Base-by-base conservation (phyloP, 2,797 vertebrate species). In the Acipenser transmontanus region DNA sequence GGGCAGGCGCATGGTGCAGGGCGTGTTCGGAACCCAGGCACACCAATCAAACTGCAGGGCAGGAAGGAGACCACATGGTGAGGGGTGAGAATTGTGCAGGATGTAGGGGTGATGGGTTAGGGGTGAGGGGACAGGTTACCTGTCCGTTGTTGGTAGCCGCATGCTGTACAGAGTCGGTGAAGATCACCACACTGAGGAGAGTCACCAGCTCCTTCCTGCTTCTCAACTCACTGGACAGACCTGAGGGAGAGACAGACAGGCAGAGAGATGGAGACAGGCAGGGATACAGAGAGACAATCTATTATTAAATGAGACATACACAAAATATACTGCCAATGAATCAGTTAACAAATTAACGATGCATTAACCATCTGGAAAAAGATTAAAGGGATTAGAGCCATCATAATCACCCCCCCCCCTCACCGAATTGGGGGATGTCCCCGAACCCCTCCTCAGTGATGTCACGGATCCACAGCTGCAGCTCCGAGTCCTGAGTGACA, bases 1-100 rank as follows among this genome's bases (percentile, higher is more conserved):
- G 0, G 91, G 89, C 5, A 81, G 82, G 66, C 91, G 79, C 93
- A 94, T 94, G 65, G 91, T 91, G 73, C 17, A 93, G 0, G 93
- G 93, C 1, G 88, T 90, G 7, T 93, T 94, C 63, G 93, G 92
- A 0, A 93, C 72, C 77, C 91, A 95, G 49, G 90, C 81, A 8
- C 88, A 92, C 84, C 91, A 90, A 69, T 94, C 92, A 73, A 94
- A 91, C 93, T 93, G 69, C 1, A 52, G 49, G 12, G 10, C 8
- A 34, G 34, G 34, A 67, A 65, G 62, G 12, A 66, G 4, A 62
- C 7, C 12, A 54, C 3, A 64, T 50, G 47, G 61, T 69, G 34
- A 62, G 11, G 54, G 20, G 34, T 34, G 34, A 34, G 3, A 4
- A 4, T 3, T 4, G 17, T 17, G 17, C 2, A 7, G 50, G 50